phyloP scores from a whole-genome alignment of 2,113 vertebrate genomes.

The Abramis brama region DNA sequence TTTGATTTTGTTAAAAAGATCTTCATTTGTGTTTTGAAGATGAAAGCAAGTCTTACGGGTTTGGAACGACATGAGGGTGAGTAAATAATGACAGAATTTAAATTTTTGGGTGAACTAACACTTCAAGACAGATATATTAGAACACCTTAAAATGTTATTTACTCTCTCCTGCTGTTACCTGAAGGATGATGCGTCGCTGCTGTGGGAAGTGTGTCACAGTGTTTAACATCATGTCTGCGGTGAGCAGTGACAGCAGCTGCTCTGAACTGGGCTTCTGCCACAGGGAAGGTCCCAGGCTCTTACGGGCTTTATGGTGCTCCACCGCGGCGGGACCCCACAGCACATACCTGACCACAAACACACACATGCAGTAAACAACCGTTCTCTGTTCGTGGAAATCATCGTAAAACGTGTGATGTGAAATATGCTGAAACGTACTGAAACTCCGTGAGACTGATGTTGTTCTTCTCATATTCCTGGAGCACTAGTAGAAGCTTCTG shows the following conservation, averaged over 20 bases:
- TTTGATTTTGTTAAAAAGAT: too few species aligned
- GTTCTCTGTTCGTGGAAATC: not conserved
- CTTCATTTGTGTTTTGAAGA: too few species aligned
- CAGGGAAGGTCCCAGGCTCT: conserved; percentile 87
- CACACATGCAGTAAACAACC: not conserved
- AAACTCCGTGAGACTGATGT: conserved; percentile 83
- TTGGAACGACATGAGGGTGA: too few species aligned
- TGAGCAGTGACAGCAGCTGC: conserved; percentile 85
- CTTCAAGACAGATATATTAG: too few species aligned
- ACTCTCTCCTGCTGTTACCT: conserved; percentile 66
- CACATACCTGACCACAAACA: conserved; percentile 76
- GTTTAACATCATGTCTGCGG: conserved; percentile 81
- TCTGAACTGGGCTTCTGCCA: conserved; percentile 92
- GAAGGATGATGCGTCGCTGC: conserved; percentile 78
- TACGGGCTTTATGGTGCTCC: conserved; percentile 90
- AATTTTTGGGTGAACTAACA: too few species aligned
- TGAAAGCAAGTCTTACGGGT: too few species aligned
- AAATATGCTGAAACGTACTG: conserved; percentile 69
- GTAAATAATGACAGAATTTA: too few species aligned
- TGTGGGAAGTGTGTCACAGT: conserved; percentile 87
- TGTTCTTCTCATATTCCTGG: conserved; percentile 87
- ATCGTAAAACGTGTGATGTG: not conserved
- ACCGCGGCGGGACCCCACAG: conserved; percentile 92
- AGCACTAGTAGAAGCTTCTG: conserved; percentile 90
- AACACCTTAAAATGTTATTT: not conserved